These are phyloP conservation scores for Nestor notabilis DNA, from an alignment of 2,113 vertebrate species.

Conservation along the genomic window DNA sequence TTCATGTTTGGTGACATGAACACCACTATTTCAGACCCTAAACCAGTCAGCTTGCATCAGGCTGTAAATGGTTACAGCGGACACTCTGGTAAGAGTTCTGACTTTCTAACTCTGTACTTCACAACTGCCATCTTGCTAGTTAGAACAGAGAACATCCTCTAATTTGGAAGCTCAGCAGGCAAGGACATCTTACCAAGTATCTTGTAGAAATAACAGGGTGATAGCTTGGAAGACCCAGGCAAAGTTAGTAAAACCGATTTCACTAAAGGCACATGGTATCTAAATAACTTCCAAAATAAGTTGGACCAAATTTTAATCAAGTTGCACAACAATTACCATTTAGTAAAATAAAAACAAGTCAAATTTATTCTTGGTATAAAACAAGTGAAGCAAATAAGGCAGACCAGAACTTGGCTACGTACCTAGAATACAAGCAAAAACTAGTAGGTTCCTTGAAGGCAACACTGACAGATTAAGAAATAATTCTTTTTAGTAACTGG, in stretches of 20 bases:
- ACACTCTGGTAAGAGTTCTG: neutral
- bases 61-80: fast-evolving
- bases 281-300: neutral
- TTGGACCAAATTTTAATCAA: neutral
- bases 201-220: neutral
- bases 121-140: too few species aligned
- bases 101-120: neutral
- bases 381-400: neutral
- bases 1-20: neutral
- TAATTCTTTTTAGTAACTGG: slow-evolving; percentile 24
- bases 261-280: neutral
- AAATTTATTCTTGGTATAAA: slow-evolving; percentile 59
- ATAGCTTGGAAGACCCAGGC: neutral
- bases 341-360: slow-evolving; percentile 28
- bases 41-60: fast-evolving
- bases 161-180: neutral
- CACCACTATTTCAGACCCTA: neutral
- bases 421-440: neutral
- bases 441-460: neutral
- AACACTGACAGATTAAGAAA: neutral
- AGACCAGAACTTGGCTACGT: neutral
- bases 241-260: neutral
- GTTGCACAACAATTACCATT: neutral
- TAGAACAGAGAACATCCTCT: neutral
- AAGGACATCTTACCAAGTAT: neutral